Evolutionary conservation across 2,888 invertebrate genomes (phyloP).

Genomic region (Acanthoscelides obtectus): DNA sequence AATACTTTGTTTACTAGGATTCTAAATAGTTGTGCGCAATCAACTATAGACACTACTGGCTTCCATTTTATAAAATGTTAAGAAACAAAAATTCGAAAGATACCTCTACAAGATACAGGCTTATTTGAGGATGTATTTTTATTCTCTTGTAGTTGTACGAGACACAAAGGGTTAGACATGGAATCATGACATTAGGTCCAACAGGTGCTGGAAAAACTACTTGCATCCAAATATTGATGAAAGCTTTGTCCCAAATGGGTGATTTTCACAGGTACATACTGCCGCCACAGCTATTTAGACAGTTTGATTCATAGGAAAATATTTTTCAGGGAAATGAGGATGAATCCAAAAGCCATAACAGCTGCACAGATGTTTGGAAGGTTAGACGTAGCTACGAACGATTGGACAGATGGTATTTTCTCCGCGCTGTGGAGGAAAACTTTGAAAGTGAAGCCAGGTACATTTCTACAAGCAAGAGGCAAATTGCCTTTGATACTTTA

Average conservation of each 20-base stretch:
- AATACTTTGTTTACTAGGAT: no score
- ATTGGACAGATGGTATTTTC: conserved; percentile 98
- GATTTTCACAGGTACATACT: conserved; percentile 66
- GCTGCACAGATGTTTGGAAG: conserved; percentile 97
- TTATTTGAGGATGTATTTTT: not conserved
- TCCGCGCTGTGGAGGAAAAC: conserved; percentile 96
- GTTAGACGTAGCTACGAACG: conserved; percentile 93
- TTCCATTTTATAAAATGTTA: no score
- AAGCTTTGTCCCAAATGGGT: conserved; percentile 80
- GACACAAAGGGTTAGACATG: conserved; percentile 91
- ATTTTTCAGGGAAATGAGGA: conserved; percentile 72
- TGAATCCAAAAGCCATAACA: conserved; percentile 98
- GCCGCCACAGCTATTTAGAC: not conserved
- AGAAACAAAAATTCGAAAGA: no score
- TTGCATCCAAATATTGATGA: conserved; percentile 88
- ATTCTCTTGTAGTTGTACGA: conserved; percentile 69
- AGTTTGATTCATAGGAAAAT: conserved; percentile 1
- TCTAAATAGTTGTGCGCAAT: no score
- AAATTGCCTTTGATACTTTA: not conserved
- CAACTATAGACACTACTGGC: no score
- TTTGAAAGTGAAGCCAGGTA: conserved; percentile 74
- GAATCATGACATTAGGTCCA: conserved; percentile 94
- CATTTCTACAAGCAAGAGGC: not conserved
- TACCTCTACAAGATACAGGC: no score
- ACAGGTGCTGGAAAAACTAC: conserved; percentile 93